Evolutionary conservation across 23 tunicate species (phyloP), one percentile per base, ranked within the genome.

Genomic region (Phallusia fumigata): DNA sequence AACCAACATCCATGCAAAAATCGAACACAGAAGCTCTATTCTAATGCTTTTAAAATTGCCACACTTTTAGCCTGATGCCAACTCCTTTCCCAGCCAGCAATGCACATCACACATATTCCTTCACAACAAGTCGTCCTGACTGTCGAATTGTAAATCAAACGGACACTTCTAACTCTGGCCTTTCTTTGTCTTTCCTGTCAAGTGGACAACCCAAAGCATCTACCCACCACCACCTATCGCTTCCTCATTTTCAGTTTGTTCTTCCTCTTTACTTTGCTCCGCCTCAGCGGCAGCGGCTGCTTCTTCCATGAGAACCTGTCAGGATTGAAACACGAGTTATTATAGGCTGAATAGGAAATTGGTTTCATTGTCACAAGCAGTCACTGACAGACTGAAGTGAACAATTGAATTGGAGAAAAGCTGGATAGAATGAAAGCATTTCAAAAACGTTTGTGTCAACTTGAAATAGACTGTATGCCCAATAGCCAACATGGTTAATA

Each of bases 291-390:
- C 89, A 35, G 86, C 88, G 24, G 94, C 88, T 69, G 88, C 85
- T 76, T 92, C 97, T 31, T 86, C 97, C 84, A 88, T 65, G 83
- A 92, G 97, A 40, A 90, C 97, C 97, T 92, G 97, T 35, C 75
- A 51, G 74, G 86, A 82, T 72, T 50, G 33, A 82, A 83, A 58
- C 28, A 58, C 28, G 13, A 31, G 79, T 3, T 75, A 35, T 16
- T 34, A 0, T 13, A 75, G 12, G 26, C 69, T 22, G 13, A 21
- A 24, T 58, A 16, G 26, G 69, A 16, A 58, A 51, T 13, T 51
- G 69, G 69, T 58, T 58, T 2, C 11, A 3, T 58, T 58, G 69
- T 24, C 28, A 58, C 69, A 8, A 24, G 28, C 69, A 58, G 69
- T 58, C 69, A 58, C 69, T 8, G 69, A 24, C 26, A 58, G 69